These are phyloP conservation scores for Cacatua alba DNA, from an alignment of 2,113 vertebrate species.

Conservation along the genomic window DNA sequence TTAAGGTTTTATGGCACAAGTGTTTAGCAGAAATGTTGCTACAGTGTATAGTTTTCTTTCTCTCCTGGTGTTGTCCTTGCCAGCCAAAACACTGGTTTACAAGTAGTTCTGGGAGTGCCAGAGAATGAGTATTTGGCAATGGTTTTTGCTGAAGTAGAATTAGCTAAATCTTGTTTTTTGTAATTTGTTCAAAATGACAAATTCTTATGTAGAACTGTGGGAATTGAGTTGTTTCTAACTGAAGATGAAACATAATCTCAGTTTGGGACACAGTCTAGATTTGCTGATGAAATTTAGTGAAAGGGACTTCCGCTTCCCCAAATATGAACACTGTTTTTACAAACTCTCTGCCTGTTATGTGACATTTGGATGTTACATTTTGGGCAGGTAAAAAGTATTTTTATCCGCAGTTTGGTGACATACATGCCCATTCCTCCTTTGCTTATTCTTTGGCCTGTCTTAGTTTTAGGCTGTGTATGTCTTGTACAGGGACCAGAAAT, in stretches of 20 bases:
- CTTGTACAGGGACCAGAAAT: not conserved
- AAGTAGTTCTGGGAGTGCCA: too few relatives aligned
- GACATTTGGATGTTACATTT: not conserved
- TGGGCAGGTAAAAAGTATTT: not conserved
- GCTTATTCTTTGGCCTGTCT: not conserved
- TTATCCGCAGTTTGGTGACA: not conserved
- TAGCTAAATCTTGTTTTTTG: not conserved
- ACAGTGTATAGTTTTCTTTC: not conserved
- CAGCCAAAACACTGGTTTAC: not conserved
- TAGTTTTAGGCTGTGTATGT: fast-evolving
- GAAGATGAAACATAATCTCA: not conserved
- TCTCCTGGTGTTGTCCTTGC: not conserved
- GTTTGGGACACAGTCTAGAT: not conserved
- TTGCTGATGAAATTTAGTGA: not conserved
- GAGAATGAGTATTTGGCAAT: not conserved
- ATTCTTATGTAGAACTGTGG: not conserved
- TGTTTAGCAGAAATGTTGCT: not conserved
- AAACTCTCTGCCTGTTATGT: not conserved
- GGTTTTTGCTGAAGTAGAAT: not conserved
- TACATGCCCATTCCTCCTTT: not conserved
- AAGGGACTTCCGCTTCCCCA: not conserved
- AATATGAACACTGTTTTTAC: not conserved
- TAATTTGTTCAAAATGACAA: not conserved
- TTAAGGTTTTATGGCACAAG: not conserved
- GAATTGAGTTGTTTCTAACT: not conserved